These are phyloP conservation scores for Tetrao urogallus DNA, from an alignment of 2,113 vertebrate genomes.

Conservation along the genomic window DNA sequence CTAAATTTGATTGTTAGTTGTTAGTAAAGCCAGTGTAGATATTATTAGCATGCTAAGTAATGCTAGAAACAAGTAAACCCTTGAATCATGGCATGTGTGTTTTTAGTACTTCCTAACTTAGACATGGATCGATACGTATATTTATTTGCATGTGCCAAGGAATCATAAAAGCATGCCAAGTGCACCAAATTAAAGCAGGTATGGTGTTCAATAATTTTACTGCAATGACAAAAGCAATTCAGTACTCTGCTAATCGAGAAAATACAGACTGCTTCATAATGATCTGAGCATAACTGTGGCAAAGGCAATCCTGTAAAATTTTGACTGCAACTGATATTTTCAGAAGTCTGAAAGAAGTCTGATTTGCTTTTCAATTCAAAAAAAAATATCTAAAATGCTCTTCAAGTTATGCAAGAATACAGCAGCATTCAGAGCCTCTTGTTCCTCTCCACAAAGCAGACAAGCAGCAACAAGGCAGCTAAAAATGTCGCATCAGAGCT, in stretches of 20 bases:
- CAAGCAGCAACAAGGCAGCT: background rate
- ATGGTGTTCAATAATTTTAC: background rate
- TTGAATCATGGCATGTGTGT: background rate
- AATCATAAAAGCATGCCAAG: background rate
- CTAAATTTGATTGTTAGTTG: background rate
- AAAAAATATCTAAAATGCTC: background rate
- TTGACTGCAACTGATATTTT: background rate
- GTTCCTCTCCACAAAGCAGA: constrained; percentile 2
- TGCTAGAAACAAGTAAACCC: background rate
- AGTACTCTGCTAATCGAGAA: background rate
- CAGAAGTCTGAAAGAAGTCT: background rate
- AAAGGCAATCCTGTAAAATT: constrained; percentile 14
- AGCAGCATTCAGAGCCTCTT: background rate
- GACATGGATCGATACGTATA: background rate
- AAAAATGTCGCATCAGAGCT: background rate
- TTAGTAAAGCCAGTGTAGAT: background rate
- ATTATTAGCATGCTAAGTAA: background rate
- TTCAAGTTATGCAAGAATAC: background rate
- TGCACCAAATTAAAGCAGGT: background rate
- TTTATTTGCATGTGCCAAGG: background rate
- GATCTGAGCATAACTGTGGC: background rate
- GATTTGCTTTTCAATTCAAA: background rate
- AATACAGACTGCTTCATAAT: background rate
- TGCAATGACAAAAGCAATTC: background rate
- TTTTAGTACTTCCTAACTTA: background rate